phyloP scores from a whole-genome alignment of 2,888 invertebrate genomes.

The Tenthredo distinguenda region DNA sequence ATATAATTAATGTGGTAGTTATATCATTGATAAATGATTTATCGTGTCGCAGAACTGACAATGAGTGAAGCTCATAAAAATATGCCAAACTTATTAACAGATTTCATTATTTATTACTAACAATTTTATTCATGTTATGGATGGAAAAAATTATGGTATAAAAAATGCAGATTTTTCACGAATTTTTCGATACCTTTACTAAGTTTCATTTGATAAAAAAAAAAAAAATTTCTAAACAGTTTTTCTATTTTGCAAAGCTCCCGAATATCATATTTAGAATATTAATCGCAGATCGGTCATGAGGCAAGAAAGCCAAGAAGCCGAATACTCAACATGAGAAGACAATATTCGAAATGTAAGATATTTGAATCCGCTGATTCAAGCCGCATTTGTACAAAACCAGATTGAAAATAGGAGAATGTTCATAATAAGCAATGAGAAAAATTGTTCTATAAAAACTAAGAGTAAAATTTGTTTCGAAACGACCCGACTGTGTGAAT shows the following conservation, averaged over 20 bases:
- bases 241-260: neutral
- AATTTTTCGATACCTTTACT: neutral
- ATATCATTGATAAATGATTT: conserved; percentile 16
- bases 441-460: neutral
- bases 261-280: neutral
- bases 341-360: neutral
- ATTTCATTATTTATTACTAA: neutral
- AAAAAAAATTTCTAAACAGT: neutral
- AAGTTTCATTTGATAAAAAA: neutral
- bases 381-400: neutral
- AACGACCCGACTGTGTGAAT: neutral
- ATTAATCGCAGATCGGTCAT: neutral
- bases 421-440: neutral
- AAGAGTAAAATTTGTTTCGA: neutral
- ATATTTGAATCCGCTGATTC: neutral
- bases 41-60: neutral
- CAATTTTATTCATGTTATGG: neutral
- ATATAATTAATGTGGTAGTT: neutral
- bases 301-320: neutral
- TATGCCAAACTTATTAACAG: conserved; percentile 6
- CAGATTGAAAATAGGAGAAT: neutral
- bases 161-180: neutral
- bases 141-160: neutral
- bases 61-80: neutral
- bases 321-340: neutral